Base-by-base conservation (phyloP, 2,797 vertebrate species). In the Sphenodon punctatus region DNA sequence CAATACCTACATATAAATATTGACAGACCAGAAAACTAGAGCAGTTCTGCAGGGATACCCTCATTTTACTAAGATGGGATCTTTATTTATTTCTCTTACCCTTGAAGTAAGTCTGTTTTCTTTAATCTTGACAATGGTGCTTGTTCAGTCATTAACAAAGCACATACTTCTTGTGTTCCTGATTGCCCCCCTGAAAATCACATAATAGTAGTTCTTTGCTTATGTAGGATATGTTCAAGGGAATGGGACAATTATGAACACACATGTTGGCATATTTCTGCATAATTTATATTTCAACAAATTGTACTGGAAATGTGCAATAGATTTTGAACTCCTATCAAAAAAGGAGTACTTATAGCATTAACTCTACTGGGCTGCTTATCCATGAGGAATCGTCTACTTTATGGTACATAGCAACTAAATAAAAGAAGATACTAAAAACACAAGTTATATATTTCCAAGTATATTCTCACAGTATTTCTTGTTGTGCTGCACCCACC, bases 201-300 rank as follows among this genome's bases (percentile, higher is more conserved):
- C 68, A 63, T 75, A 91, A 72, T 65, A 86, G 75, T 71, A 81
- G 56, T 88, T 56, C 66, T 88, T 80, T 89, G 79, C 73, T 89
- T 86, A 51, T 79, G 10, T 60, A 48, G 51, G 9, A 81, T 86
- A 69, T 19, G 34, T 60, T 19, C 49, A 55, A 42, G 73, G 38
- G 66, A 87, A 83, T 53, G 34, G 76, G 43, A 64, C 0, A 0
- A 70, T 34, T 68, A 64, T 42, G 60, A 45, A 83, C 58, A 75
- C 17, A 30, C 67, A 65, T 85, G 88, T 84, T 55, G 60, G 32
- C 72, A 32, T 61, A 67, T 66, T 87, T 45, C 38, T 75, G 64
- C 80, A 69, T 84, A 87, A 78, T 85, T 90, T 88, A 76, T 51
- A 65, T 77, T 74, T 81, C 71, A 80, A 75, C 76, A 78, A 76